These are phyloP conservation scores for Lutraria rhynchaena DNA, from an alignment of 1,140 invertebrate species.

Conservation along the genomic window DNA sequence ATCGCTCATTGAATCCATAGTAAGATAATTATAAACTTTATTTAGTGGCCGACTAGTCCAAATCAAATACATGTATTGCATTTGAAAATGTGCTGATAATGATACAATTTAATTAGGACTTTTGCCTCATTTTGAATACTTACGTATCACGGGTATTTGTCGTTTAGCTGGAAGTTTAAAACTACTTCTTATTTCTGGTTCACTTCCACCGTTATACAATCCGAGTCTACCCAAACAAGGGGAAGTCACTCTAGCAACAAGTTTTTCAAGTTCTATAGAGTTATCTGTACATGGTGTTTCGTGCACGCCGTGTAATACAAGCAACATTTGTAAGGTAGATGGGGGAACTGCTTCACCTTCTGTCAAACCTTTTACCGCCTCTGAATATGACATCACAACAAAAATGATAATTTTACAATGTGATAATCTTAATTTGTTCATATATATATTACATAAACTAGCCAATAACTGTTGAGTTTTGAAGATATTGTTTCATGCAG, in stretches of 20 bases:
- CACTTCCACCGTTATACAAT: slow-evolving; percentile 48
- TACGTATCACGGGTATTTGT: slow-evolving; percentile 51
- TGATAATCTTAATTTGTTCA: neutral
- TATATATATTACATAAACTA: too few relatives aligned
- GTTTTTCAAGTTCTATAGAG: slow-evolving; percentile 45
- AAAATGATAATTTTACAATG: too few relatives aligned
- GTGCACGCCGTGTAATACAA: slow-evolving; percentile 35
- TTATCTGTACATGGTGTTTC: slow-evolving; percentile 47
- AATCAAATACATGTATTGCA: too few relatives aligned
- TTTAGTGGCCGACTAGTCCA: too few relatives aligned
- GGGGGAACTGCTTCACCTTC: slow-evolving; percentile 12
- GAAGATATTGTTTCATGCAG: neutral
- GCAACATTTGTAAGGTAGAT: slow-evolving; percentile 46
- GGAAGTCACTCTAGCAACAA: slow-evolving; percentile 50
- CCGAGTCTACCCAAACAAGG: slow-evolving; percentile 51
- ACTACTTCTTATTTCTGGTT: slow-evolving; percentile 54
- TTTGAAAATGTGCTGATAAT: neutral
- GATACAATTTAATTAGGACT: neutral
- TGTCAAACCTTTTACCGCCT: slow-evolving; percentile 9
- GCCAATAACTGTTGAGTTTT: too few relatives aligned
- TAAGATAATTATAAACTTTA: too few relatives aligned
- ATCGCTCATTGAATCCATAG: too few relatives aligned
- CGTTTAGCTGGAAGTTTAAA: slow-evolving; percentile 41
- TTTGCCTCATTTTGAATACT: slow-evolving; percentile 2
- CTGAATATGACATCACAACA: too few relatives aligned